Conservation (phyloP, 2,113 vertebrate species). For the Coracopsis vasa region DNA sequence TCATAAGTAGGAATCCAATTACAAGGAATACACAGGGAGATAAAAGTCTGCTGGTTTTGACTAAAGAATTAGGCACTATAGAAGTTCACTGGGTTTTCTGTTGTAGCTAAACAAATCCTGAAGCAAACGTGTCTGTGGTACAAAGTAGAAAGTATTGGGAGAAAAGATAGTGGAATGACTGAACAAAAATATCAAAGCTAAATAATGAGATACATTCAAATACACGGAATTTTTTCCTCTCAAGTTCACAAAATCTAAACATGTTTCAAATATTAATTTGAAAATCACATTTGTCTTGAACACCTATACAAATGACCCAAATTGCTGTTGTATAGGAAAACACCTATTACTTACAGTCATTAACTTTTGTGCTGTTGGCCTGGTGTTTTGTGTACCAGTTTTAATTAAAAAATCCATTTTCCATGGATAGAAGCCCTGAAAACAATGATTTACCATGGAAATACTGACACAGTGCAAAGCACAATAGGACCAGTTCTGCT, state of each 20-base stretch:
- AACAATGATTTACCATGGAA: conserved; percentile 23
- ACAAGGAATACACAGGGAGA: not conserved
- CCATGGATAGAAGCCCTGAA: not conserved
- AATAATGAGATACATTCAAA: not conserved
- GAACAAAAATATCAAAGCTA: not conserved
- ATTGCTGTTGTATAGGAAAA: not conserved
- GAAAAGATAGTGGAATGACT: not conserved
- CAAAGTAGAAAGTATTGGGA: not conserved
- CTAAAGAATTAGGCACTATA: not conserved
- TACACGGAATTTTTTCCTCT: not conserved
- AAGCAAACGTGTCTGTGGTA: not conserved
- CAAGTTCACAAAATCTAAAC: not conserved
- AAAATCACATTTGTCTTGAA: not conserved
- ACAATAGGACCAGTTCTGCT: not conserved
- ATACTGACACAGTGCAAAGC: not conserved
- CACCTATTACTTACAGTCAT: not conserved
- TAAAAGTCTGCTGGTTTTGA: not conserved
- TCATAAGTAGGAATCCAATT: not conserved
- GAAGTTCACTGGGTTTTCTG: not conserved
- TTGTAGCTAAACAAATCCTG: not conserved
- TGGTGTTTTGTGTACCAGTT: not conserved
- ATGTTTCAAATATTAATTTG: not conserved
- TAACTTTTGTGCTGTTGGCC: not conserved
- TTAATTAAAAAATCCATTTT: not conserved
- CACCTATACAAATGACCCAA: not conserved